phyloP scores from a whole-genome alignment of 2,888 invertebrate species.

The Euclidia mi region DNA sequence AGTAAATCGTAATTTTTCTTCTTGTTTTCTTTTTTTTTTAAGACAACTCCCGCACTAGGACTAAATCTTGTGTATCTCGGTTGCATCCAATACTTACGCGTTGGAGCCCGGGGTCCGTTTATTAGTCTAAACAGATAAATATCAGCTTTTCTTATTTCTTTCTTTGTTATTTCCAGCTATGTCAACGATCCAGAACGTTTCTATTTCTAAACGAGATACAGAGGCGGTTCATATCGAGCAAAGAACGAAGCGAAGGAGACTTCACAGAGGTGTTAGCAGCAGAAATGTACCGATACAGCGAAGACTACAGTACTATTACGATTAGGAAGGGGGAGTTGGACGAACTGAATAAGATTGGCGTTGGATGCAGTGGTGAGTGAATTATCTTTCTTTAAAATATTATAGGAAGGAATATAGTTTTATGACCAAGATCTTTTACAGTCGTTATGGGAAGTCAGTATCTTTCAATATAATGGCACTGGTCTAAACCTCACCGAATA shows the following conservation, averaged over 20 bases:
- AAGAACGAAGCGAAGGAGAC: slow-evolving; percentile 95
- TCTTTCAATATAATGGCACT: too few relatives aligned
- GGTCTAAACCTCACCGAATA: too few relatives aligned
- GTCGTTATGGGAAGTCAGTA: too few relatives aligned
- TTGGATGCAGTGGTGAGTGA: slow-evolving; percentile 96
- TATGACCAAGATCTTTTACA: too few relatives aligned
- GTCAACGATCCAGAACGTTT: slow-evolving; percentile 97
- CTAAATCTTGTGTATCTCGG: too few relatives aligned
- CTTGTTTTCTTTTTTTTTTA: too few relatives aligned
- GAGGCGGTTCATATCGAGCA: slow-evolving; percentile 91
- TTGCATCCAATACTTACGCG: too few relatives aligned
- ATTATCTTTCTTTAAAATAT: not conserved
- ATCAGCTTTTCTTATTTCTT: too few relatives aligned
- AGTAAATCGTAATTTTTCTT: too few relatives aligned
- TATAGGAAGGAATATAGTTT: not conserved
- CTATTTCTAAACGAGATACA: slow-evolving; percentile 97
- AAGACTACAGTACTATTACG: slow-evolving; percentile 95
- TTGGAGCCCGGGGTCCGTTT: too few relatives aligned
- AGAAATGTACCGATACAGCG: slow-evolving; percentile 97
- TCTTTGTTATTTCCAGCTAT: slow-evolving; percentile 93
- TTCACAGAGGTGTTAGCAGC: slow-evolving; percentile 94
- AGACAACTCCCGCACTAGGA: too few relatives aligned
- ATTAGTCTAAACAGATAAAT: too few relatives aligned
- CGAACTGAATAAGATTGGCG: slow-evolving; percentile 97
- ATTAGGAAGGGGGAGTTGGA: slow-evolving; percentile 96